Conservation (phyloP, 2,113 vertebrate genomes). For the Apteryx owenii region DNA sequence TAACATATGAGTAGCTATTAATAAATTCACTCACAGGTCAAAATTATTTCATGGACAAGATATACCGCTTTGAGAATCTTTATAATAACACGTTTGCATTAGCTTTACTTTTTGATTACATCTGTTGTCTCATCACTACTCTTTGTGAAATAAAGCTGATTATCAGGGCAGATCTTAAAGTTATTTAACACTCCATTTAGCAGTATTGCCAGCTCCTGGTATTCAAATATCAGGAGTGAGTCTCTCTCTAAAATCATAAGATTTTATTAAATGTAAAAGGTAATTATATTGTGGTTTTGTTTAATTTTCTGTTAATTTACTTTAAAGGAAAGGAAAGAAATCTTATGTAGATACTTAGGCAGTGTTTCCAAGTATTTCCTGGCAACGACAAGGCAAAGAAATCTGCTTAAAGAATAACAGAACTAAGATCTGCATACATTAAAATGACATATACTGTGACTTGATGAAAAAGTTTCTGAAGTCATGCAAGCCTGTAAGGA, state of each 20-base stretch:
- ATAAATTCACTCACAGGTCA: not conserved
- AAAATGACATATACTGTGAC: not conserved
- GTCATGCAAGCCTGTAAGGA: not conserved
- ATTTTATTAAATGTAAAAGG: constrained; percentile 21
- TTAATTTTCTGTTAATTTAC: not conserved
- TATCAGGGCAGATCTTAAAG: not conserved
- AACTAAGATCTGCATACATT: not conserved
- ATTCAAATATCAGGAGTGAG: not conserved
- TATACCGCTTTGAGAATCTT: not conserved
- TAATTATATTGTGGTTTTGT: not conserved
- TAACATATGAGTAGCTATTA: not conserved
- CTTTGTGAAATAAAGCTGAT: not conserved
- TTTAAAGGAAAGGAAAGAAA: not conserved
- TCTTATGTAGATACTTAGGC: not conserved
- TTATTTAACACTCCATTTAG: constrained; percentile 5
- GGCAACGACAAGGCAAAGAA: not conserved
- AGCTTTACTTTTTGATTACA: not conserved
- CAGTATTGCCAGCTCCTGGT: not conserved
- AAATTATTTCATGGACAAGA: not conserved
- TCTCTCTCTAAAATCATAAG: not conserved
- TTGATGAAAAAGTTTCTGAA: not conserved
- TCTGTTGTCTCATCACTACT: not conserved
- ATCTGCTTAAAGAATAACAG: not conserved
- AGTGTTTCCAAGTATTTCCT: constrained; percentile 15
- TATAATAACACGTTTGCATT: not conserved